Conservation (phyloP, 2,888 invertebrate species). For the Cerastis rubricosa region DNA sequence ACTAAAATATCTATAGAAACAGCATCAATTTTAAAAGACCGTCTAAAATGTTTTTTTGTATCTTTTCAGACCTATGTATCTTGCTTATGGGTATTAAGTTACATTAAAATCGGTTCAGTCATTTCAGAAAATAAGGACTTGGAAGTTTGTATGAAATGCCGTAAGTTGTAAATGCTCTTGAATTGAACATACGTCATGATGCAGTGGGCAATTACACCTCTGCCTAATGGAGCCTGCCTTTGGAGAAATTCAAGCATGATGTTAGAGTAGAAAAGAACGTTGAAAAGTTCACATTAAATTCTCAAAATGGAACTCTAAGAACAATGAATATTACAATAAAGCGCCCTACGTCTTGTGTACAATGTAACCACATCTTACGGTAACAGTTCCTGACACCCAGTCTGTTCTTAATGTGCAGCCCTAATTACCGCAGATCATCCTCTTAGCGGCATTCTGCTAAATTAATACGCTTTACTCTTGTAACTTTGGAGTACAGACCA, state of each 20-base stretch:
- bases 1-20: too few relatives aligned
- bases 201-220: background rate
- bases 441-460: slow-evolving; percentile 78
- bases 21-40: too few relatives aligned
- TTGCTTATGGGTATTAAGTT: too few relatives aligned
- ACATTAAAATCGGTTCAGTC: too few relatives aligned
- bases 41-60: too few relatives aligned
- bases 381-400: slow-evolving; percentile 69
- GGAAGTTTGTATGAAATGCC: too few relatives aligned
- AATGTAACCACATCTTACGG: slow-evolving; percentile 62
- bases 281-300: background rate
- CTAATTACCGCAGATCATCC: slow-evolving; percentile 83
- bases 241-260: too few relatives aligned
- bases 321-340: slow-evolving; percentile 44
- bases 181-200: too few relatives aligned
- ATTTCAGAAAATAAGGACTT: too few relatives aligned
- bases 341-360: slow-evolving; percentile 24
- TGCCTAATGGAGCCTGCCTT: background rate
- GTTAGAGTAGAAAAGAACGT: background rate
- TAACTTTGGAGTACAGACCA: slow-evolving; percentile 46
- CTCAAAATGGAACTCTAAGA: background rate
- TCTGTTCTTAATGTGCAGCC: slow-evolving; percentile 78
- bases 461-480: slow-evolving; percentile 77
- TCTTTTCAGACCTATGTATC: too few relatives aligned
- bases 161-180: too few relatives aligned